Conservation (phyloP, 2,797 vertebrate genomes). For the Limosa lapponica region DNA sequence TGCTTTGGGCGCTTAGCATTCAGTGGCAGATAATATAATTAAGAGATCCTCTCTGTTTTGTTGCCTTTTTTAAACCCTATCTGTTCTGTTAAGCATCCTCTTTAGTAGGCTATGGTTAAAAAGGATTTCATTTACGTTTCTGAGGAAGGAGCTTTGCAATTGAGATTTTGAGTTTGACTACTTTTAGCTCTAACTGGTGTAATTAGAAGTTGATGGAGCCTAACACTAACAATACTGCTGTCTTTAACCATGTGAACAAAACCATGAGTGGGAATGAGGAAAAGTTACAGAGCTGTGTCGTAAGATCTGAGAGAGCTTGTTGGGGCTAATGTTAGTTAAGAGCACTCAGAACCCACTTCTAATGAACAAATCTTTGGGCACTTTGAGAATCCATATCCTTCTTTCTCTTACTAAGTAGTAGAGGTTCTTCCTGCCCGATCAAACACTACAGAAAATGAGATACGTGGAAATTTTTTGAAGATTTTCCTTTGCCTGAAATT, state of each 20-base stretch:
- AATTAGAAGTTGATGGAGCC: background rate
- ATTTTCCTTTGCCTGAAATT: background rate
- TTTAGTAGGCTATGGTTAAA: background rate
- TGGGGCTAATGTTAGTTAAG: background rate
- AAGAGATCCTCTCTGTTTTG: background rate
- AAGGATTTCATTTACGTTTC: background rate
- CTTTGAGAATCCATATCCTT: slow-evolving; percentile 4
- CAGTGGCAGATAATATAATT: background rate
- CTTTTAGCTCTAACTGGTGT: background rate
- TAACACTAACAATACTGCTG: background rate
- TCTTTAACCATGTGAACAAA: background rate
- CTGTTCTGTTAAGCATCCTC: background rate
- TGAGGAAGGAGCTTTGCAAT: background rate
- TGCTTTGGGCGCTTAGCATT: background rate
- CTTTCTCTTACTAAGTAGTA: background rate
- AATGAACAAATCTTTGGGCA: slow-evolving; percentile 23
- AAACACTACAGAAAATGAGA: background rate
- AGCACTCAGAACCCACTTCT: background rate
- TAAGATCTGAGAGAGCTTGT: background rate
- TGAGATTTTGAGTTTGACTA: background rate
- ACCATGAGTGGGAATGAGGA: background rate
- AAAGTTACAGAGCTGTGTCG: background rate
- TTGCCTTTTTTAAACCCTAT: background rate
- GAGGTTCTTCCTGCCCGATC: background rate
- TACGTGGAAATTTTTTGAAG: background rate